Conservation (phyloP, 2,113 vertebrate species). For the Amphiprion ocellaris region DNA sequence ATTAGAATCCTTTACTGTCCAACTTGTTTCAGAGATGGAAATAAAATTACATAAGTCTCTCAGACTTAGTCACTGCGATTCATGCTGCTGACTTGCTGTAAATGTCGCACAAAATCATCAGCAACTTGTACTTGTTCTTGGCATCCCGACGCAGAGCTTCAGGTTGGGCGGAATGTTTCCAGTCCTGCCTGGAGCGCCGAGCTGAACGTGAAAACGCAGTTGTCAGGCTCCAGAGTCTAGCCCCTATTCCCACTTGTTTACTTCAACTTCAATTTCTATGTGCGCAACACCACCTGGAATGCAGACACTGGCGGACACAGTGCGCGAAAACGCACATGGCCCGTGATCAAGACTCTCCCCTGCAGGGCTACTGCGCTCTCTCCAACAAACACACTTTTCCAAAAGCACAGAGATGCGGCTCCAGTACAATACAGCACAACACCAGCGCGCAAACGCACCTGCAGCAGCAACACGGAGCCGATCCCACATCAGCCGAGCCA, state of each 20-base stretch:
- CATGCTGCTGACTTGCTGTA: background rate
- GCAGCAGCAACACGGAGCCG: conserved; percentile 36
- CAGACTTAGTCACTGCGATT: background rate
- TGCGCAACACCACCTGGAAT: conserved; percentile 83
- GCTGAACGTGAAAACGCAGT: conserved; percentile 19
- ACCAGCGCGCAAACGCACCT: conserved; percentile 65
- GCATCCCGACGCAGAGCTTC: conserved; percentile 4
- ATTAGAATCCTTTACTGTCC: background rate
- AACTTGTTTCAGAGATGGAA: background rate
- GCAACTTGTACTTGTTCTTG: conserved; percentile 10
- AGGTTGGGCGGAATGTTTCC: conserved; percentile 28
- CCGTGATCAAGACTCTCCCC: conserved; percentile 31
- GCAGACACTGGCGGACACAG: conserved; percentile 72
- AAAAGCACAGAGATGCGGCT: conserved; percentile 12
- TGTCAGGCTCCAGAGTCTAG: conserved; percentile 16
- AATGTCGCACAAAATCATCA: background rate
- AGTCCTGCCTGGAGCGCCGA: conserved; percentile 3
- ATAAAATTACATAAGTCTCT: background rate
- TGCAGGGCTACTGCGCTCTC: conserved; percentile 6
- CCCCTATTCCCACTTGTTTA: conserved; percentile 71
- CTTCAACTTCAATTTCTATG: conserved; percentile 76
- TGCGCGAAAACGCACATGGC: conserved; percentile 34
- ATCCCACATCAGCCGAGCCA: conserved; percentile 35
- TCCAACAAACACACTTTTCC: conserved; percentile 29
- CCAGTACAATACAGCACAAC: background rate